Percentiles rank a stretch among this genome's conserved stretches.
Conservation (phyloP, 1,140 invertebrate genomes). For the Helicoverpa zea region DNA sequence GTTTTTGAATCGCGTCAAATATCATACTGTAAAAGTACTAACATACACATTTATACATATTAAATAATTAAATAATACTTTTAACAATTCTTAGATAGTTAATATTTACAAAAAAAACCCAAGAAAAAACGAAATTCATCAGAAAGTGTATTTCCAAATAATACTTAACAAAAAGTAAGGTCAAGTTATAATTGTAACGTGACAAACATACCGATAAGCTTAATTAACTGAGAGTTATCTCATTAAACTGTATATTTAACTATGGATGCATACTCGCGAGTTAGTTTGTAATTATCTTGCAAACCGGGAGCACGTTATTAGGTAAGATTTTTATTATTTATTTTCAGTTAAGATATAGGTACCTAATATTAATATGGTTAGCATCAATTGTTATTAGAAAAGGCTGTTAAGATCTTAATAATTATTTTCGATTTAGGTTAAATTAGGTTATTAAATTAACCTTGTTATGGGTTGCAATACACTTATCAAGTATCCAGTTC, state of each 20-base stretch:
- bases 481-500: too few relatives aligned
- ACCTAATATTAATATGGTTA: too few relatives aligned
- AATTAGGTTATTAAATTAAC: too few relatives aligned
- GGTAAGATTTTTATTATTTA: neutral
- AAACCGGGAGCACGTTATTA: neutral
- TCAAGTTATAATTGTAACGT: neutral
- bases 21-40: too few relatives aligned
- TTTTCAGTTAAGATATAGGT: neutral
- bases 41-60: too few relatives aligned
- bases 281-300: neutral
- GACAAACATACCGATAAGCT: neutral
- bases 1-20: too few relatives aligned
- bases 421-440: too few relatives aligned
- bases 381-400: too few relatives aligned
- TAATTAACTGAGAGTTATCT: slow-evolving; percentile 12
- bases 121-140: neutral
- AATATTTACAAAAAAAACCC: neutral
- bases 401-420: too few relatives aligned
- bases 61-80: too few relatives aligned
- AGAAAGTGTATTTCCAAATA: neutral
- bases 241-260: slow-evolving; percentile 1
- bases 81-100: too few relatives aligned
- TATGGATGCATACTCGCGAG: neutral
- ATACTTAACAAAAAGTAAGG: slow-evolving; percentile 4
- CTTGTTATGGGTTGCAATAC: too few relatives aligned